Evolutionary conservation across 2,113 vertebrate genomes (phyloP).

Genomic region (Myotis davidii): DNA sequence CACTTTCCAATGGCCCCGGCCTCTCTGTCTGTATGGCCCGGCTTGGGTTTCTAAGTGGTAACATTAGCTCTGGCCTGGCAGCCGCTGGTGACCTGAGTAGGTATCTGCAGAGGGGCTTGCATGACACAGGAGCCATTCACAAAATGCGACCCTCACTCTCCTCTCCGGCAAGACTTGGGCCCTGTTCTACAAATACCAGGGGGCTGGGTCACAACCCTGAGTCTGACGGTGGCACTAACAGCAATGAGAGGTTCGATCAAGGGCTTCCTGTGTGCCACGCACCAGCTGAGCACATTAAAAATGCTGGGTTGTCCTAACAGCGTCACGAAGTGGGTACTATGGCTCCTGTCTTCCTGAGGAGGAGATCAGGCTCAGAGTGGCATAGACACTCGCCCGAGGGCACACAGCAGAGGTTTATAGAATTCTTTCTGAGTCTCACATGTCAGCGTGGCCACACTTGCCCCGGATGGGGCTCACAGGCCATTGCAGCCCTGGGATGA

Average conservation of each 20-base stretch:
- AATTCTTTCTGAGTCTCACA: background rate
- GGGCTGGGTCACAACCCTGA: background rate
- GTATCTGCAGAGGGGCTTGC: slow-evolving; percentile 16
- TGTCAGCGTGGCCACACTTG: background rate
- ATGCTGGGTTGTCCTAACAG: background rate
- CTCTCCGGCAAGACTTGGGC: background rate
- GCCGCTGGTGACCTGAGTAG: background rate
- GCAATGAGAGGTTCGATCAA: background rate
- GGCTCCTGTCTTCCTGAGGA: background rate
- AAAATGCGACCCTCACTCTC: background rate
- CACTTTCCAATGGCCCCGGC: background rate
- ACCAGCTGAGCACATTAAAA: background rate
- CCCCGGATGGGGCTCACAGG: background rate
- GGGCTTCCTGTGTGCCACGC: background rate
- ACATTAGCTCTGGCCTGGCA: slow-evolving; percentile 45
- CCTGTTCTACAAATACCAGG: background rate
- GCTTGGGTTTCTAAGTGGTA: slow-evolving; percentile 72
- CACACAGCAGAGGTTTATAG: background rate
- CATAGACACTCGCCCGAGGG: background rate
- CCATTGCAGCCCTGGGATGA: background rate
- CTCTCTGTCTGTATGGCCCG: background rate
- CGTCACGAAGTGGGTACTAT: background rate
- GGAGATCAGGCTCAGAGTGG: slow-evolving; percentile 15
- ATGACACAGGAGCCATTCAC: slow-evolving; percentile 15
- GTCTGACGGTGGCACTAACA: too few species aligned